Conservation (phyloP, 2,113 vertebrate species). For the Centropus bengalensis region DNA sequence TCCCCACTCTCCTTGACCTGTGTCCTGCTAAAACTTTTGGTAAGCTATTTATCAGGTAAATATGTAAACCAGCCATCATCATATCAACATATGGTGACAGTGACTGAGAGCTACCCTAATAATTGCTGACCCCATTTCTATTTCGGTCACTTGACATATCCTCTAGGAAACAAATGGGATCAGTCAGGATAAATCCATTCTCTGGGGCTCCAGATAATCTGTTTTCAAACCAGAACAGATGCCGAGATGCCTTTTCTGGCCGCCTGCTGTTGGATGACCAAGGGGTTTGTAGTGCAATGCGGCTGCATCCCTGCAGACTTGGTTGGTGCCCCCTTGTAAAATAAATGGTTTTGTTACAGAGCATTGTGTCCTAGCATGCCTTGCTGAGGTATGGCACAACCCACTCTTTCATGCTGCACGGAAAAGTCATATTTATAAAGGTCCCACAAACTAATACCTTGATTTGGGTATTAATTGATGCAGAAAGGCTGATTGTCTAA, state of each 20-base stretch:
- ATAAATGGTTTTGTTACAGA: background rate
- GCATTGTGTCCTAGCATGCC: background rate
- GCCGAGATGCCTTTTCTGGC: background rate
- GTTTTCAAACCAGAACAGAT: constrained; percentile 12
- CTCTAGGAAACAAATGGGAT: constrained; percentile 45
- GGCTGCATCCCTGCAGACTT: background rate
- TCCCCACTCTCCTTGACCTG: background rate
- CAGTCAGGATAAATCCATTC: constrained; percentile 24
- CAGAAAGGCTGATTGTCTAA: background rate
- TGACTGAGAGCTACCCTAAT: constrained; percentile 7
- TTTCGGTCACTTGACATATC: constrained; percentile 23
- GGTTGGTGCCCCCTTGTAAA: background rate
- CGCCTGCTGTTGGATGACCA: background rate
- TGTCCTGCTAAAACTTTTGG: background rate
- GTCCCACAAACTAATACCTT: background rate
- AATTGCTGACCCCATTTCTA: constrained; percentile 61
- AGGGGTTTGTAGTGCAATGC: background rate
- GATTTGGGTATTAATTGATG: background rate
- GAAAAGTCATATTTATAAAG: background rate
- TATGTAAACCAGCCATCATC: background rate
- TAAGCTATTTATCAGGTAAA: constrained; percentile 44
- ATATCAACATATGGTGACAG: constrained; percentile 9
- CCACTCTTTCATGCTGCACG: background rate
- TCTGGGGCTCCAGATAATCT: constrained; percentile 39
- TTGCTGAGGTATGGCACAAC: background rate